Conservation (phyloP, 53 echinoderm and acorn worm species). For the Luidia sarsii region DNA sequence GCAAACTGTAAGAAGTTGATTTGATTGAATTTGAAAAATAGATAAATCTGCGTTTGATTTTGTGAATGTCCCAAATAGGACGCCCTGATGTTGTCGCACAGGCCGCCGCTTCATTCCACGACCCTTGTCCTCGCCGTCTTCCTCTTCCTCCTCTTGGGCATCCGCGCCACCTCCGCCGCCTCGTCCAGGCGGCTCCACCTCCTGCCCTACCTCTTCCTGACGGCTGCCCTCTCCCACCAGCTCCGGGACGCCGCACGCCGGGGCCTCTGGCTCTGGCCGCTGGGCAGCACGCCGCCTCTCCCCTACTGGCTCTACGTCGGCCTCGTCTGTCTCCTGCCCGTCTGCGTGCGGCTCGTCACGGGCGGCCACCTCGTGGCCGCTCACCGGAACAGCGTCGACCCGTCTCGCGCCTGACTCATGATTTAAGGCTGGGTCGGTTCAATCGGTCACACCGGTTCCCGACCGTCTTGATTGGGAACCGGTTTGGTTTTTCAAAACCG, state of each 20-base stretch:
- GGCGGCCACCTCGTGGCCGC: no score
- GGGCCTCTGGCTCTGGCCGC: conserved; percentile 82
- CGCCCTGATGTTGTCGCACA: conserved; percentile 47
- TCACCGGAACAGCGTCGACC: no score
- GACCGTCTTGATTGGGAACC: no score
- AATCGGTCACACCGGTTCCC: no score
- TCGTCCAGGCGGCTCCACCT: conserved; percentile 14
- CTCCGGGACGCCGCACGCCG: conserved; percentile 72
- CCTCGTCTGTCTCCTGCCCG: conserved; percentile 33
- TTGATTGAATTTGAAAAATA: background rate
- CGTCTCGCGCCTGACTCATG: no score
- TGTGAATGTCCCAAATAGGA: conserved; percentile 37
- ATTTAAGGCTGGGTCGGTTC: no score
- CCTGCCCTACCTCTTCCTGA: conserved; percentile 58
- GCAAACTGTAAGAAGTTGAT: background rate
- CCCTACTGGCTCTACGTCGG: conserved; percentile 64
- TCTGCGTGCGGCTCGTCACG: background rate
- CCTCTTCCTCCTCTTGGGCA: conserved; percentile 37
- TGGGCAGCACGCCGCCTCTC: conserved; percentile 61
- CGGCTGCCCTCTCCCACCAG: conserved; percentile 71
- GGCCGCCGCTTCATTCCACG: conserved; percentile 65
- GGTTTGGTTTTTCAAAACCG: no score
- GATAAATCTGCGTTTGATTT: background rate
- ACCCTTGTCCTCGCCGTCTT: conserved; percentile 64
- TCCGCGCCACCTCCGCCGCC: conserved; percentile 1